Conservation (phyloP, 1,140 invertebrate species). For the Conus betulinus region DNA sequence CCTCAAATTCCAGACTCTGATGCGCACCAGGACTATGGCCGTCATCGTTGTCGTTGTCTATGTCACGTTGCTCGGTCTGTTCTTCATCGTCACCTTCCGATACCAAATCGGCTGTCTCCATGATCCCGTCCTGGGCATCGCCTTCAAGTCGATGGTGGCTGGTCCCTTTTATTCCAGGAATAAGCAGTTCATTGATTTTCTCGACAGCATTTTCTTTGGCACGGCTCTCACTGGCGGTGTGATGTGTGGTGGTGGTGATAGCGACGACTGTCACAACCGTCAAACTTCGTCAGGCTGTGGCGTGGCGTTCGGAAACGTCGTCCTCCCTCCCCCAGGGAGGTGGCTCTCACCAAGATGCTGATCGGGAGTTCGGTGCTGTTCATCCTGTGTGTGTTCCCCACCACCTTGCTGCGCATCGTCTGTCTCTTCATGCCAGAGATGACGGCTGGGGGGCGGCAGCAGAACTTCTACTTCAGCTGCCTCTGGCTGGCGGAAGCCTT, state of each 20-base stretch:
- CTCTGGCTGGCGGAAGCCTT: neutral
- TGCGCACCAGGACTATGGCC: neutral
- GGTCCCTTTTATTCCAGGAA: neutral
- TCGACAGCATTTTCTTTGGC: neutral
- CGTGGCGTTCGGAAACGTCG: neutral
- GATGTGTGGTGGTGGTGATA: neutral
- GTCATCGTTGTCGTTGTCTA: neutral
- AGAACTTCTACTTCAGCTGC: neutral
- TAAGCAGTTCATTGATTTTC: neutral
- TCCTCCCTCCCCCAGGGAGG: neutral
- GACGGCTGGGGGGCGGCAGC: neutral
- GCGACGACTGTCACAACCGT: neutral
- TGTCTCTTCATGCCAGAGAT: neutral
- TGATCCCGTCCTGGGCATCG: neutral
- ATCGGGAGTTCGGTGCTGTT: conserved; percentile 20
- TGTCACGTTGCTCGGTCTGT: neutral
- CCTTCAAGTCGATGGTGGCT: neutral
- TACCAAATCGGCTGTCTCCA: neutral
- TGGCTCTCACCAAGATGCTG: conserved; percentile 20
- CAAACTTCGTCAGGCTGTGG: neutral
- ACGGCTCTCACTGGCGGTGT: neutral
- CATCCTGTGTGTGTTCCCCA: conserved; percentile 11
- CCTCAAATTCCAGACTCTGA: neutral
- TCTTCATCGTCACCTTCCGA: neutral
- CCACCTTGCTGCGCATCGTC: neutral